Base-by-base conservation (phyloP, 2,113 vertebrate genomes). In the Pelmatolapia mariae region DNA sequence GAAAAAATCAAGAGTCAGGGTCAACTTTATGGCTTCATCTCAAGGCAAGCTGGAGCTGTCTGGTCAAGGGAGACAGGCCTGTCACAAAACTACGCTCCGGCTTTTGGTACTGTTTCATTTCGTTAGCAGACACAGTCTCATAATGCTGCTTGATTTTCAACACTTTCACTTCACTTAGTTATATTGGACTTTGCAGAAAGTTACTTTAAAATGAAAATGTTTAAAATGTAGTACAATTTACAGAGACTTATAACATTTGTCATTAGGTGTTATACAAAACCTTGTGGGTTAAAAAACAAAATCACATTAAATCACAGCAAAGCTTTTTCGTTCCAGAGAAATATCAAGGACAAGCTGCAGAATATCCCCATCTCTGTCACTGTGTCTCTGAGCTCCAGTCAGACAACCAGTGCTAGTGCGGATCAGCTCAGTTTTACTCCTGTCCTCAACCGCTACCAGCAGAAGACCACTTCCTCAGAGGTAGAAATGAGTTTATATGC, bases 291-390 rank as follows among this genome's bases (percentile, higher is more conserved):
- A 18, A 73, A 71, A 66, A 29, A 54, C 7, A 18, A 50, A 29
- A 47, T 73, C 22, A 52, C 54, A 50, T 22, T 66, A 24, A 80
- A 47, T 24, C 38, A 45, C 15, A 63, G 47, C 5, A 13, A 52
- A 63, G 22, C 19, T 56, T 22, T 81, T 85, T 43, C 26, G 29
- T 83, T 90, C 18, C 91, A 98, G 97, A 97, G 96, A 7, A 96
- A 97, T 80, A 97, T 98, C 71, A 96, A 95, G 91, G 97, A 99
- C 93, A 98, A 95, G 61, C 95, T 99, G 52, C 96, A 93, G 4
- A 97, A 95, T 9, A 98, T 99, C 89, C 95, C 97, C 5, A 8
- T 98, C 81, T 96, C 97, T 1, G 95, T 98, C 57, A 93, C 91
- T 0, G 86, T 97, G 63, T 96, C 97, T 88, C 96, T 98, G 73